These are phyloP conservation scores for Drosophila aldrichi DNA, from an alignment of 2,888 invertebrate genomes.

Conservation along the genomic window DNA sequence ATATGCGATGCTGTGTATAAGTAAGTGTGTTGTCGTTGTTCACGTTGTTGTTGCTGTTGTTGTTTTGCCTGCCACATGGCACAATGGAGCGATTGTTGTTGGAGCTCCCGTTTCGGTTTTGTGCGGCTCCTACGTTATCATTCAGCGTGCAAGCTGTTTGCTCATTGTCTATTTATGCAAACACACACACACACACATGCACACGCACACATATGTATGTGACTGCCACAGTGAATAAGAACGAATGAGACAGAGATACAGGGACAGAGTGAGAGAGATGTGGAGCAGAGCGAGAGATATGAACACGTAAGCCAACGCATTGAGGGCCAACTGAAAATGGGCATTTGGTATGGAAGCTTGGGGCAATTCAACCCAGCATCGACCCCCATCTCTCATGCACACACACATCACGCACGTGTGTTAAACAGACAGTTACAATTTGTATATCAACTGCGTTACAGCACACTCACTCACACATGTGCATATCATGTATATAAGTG, in stretches of 20 bases:
- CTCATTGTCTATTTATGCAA: slow-evolving; percentile 81
- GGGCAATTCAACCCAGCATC: neutral
- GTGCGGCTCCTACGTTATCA: slow-evolving; percentile 68
- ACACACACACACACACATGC: slow-evolving; percentile 41
- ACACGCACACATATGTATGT: slow-evolving; percentile 25
- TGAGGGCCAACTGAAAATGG: slow-evolving; percentile 46
- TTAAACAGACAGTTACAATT: slow-evolving; percentile 77
- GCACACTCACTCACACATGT: slow-evolving; percentile 24
- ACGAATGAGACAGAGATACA: neutral
- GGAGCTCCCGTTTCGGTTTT: slow-evolving; percentile 52
- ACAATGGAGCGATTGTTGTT: slow-evolving; percentile 55
- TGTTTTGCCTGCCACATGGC: slow-evolving; percentile 71
- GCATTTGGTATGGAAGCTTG: slow-evolving; percentile 21
- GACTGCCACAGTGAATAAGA: neutral
- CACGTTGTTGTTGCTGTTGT: slow-evolving; percentile 47
- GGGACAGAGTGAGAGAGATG: slow-evolving; percentile 1
- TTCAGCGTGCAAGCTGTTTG: slow-evolving; percentile 81
- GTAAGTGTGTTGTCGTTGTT: slow-evolving; percentile 43
- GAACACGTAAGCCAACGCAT: slow-evolving; percentile 71
- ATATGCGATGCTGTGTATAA: slow-evolving; percentile 41
- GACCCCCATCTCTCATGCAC: neutral
- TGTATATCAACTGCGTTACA: slow-evolving; percentile 66
- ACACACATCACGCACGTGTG: slow-evolving; percentile 63
- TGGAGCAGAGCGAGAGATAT: slow-evolving; percentile 47
- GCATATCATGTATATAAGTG: slow-evolving; percentile 16